phyloP scores from a whole-genome alignment of 2,113 vertebrate species.

The Struthidea cinerea region DNA sequence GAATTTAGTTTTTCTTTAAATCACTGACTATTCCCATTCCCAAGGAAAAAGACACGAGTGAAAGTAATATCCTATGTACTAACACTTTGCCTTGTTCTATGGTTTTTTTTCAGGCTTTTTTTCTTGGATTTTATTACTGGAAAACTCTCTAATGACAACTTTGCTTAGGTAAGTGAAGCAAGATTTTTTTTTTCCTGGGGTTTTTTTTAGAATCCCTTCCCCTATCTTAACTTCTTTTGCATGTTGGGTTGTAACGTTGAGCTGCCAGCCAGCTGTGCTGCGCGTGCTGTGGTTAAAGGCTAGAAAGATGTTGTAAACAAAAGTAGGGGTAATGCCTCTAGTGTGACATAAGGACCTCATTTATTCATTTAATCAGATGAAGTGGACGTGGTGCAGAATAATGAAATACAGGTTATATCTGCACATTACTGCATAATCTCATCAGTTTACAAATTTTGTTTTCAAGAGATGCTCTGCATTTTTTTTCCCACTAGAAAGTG shows the following conservation, averaged over 20 bases:
- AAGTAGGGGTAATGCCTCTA: neutral
- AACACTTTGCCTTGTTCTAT: neutral
- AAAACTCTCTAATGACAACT: constrained; percentile 23
- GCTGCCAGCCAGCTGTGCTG: constrained; percentile 36
- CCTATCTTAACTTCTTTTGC: neutral
- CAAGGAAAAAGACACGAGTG: neutral
- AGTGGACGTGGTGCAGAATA: neutral
- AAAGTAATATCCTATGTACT: neutral
- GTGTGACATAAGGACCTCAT: neutral
- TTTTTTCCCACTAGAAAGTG: neutral
- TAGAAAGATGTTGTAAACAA: constrained; percentile 36
- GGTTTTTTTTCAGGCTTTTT: neutral
- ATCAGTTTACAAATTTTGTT: neutral
- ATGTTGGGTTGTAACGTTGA: neutral
- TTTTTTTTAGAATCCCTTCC: constrained; percentile 25
- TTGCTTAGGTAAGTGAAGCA: constrained; percentile 57
- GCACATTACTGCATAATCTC: neutral
- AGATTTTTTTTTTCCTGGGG: neutral
- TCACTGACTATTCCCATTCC: neutral
- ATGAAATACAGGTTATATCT: neutral
- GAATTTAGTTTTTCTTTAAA: neutral
- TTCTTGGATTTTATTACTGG: constrained; percentile 38
- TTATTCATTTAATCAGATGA: constrained; percentile 27
- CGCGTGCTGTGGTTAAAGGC: constrained; percentile 14
- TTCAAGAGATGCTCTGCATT: neutral